Percentiles rank a stretch among this genome's conserved stretches.
Conservation (phyloP, 2,888 invertebrate species). For the Coenonympha arcania region DNA sequence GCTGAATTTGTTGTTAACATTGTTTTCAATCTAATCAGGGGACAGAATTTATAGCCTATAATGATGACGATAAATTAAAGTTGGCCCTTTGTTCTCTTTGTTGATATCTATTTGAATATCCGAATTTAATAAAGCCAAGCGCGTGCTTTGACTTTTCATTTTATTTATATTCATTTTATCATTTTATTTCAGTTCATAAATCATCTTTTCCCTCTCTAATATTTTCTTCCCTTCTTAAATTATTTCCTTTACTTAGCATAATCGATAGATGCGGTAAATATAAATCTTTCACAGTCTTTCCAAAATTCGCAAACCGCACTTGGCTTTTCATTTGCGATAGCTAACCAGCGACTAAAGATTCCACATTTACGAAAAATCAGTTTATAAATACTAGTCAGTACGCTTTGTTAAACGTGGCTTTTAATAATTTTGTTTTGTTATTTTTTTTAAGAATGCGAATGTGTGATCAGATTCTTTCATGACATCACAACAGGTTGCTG, state of each 20-base stretch:
- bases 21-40: no score
- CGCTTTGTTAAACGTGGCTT: constrained; percentile 16
- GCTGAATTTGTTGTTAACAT: no score
- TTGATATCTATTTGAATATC: not conserved
- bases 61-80: no score
- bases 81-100: not conserved
- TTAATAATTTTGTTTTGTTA: constrained; percentile 14
- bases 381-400: constrained; percentile 21
- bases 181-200: not conserved
- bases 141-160: not conserved
- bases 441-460: constrained; percentile 18
- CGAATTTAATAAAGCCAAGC: not conserved
- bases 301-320: not conserved
- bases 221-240: not conserved
- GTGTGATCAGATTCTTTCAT: not conserved
- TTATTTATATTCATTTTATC: not conserved
- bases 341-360: not conserved
- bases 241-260: not conserved
- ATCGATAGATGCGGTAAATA: not conserved
- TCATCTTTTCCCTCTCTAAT: not conserved
- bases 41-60: no score
- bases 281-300: not conserved
- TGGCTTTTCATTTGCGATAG: not conserved
- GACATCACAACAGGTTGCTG: constrained; percentile 19
- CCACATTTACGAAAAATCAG: constrained; percentile 10